phyloP scores from a whole-genome alignment of 2,797 vertebrate species.

The Micrastur ruficollis region DNA sequence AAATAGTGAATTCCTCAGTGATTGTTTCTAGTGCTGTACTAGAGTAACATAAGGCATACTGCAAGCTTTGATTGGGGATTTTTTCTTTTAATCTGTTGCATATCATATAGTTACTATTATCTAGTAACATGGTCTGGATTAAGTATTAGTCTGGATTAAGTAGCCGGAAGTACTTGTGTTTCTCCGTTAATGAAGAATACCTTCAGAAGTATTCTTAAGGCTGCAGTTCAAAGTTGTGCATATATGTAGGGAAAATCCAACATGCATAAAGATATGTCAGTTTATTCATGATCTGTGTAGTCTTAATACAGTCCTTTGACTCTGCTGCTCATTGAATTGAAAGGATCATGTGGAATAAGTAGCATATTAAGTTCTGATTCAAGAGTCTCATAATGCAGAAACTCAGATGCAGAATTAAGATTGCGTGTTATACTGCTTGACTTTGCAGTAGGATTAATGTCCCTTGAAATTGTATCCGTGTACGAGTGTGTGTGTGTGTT shows the following conservation, averaged over 20 bases:
- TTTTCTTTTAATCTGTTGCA: not conserved
- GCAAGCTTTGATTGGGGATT: not conserved
- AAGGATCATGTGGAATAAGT: not conserved
- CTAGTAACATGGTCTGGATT: not conserved
- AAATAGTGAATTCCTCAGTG: not conserved
- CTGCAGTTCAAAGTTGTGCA: not conserved
- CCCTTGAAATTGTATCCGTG: not conserved
- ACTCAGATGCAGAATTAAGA: not conserved
- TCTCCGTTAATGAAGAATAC: not conserved
- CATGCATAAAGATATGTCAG: not conserved
- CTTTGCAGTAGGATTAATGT: not conserved
- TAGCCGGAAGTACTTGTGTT: not conserved
- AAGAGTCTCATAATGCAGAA: not conserved
- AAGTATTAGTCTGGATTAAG: not conserved
- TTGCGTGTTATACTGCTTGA: not conserved
- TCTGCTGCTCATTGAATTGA: not conserved
- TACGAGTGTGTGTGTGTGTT: not conserved
- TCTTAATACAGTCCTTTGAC: not conserved
- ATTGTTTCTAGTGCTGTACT: not conserved
- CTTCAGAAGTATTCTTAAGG: not conserved
- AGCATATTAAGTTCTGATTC: not conserved
- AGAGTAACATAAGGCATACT: not conserved
- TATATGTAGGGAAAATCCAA: not conserved
- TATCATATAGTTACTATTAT: not conserved
- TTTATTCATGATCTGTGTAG: not conserved